Conservation (phyloP, 2,888 invertebrate genomes). For the Meliscaeva auricollis region DNA sequence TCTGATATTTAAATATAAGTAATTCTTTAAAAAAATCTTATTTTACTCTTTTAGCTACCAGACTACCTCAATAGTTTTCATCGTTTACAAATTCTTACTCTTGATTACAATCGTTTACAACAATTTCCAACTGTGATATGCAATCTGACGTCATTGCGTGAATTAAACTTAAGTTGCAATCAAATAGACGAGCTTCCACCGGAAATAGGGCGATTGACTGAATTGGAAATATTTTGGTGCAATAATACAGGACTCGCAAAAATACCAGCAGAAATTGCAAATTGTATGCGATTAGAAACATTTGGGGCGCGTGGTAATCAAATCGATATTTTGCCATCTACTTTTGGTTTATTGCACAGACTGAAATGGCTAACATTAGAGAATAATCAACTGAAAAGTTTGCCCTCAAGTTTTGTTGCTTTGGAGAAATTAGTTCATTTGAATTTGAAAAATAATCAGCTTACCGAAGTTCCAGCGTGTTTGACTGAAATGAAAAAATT, state of each 20-base stretch:
- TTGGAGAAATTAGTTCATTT: constrained; percentile 87
- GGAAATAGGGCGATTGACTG: constrained; percentile 86
- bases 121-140: constrained; percentile 87
- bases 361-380: constrained; percentile 89
- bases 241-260: constrained; percentile 86
- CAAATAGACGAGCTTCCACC: constrained; percentile 86
- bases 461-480: constrained; percentile 85
- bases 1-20: no score
- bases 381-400: constrained; percentile 85
- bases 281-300: constrained; percentile 87
- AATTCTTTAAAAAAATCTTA: not conserved
- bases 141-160: constrained; percentile 86
- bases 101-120: constrained; percentile 88
- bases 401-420: constrained; percentile 85
- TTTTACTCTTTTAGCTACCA: constrained; percentile 81
- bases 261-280: constrained; percentile 87
- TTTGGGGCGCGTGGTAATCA: constrained; percentile 88
- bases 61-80: constrained; percentile 85
- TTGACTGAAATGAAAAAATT: constrained; percentile 84
- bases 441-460: constrained; percentile 86
- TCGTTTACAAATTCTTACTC: constrained; percentile 87
- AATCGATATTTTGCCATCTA: constrained; percentile 86
- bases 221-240: constrained; percentile 88
- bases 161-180: constrained; percentile 89
- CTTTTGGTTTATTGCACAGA: constrained; percentile 86